Evolutionary conservation across 53 echinoderm and acorn worm species (phyloP), one percentile per base, ranked within the genome.

Genomic region (Patiria pectinifera): DNA sequence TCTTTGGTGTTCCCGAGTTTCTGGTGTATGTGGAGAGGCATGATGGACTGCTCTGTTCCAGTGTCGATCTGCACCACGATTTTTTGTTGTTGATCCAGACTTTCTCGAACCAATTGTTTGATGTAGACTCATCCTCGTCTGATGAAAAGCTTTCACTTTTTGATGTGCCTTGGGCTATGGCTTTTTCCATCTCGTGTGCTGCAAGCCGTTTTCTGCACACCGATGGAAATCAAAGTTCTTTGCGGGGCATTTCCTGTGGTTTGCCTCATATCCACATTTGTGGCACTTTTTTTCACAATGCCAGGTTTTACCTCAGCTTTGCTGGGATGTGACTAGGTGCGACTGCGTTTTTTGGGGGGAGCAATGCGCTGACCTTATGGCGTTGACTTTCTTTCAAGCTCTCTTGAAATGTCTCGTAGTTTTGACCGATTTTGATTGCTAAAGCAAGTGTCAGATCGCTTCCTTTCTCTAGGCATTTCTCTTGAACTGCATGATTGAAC

Each of bases 381-480:
- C 35, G 45, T 91, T 76, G 45, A 91, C 83, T 91, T 82, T 61
- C 80, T 78, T 93, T 94, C 11, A 93, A 82, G 43, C 69, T 93
- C 46, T 95, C 92, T 91, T 95, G 95, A 3, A 91, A 71, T 23
- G 93, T 66, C 74, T 96, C 93, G 86, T 91, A 95, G 62, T 93
- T 95, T 43, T 95, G 95, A 12, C 95, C 93, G 75, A 95, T 95
- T 9, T 93, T 63, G 82, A 19, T 72, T 2, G 72, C 72, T 23
- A 72, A 14, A 19, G 21, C 72, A 19, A 72, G 72, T 72, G 72
- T 72, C 72, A 72, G 21, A 2, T 72, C 72, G 23, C 2, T 72
- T 72, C 72, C 72, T 72, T 72, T 72, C 72, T 72, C 72, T 18
- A 19, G 14, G 2, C 72, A 72, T 23, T 72, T 72, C 72, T 18